Evolutionary conservation across 2,113 vertebrate genomes (phyloP), one percentile per base, ranked within the genome.

Genomic region (Macroglossus sobrinus): DNA sequence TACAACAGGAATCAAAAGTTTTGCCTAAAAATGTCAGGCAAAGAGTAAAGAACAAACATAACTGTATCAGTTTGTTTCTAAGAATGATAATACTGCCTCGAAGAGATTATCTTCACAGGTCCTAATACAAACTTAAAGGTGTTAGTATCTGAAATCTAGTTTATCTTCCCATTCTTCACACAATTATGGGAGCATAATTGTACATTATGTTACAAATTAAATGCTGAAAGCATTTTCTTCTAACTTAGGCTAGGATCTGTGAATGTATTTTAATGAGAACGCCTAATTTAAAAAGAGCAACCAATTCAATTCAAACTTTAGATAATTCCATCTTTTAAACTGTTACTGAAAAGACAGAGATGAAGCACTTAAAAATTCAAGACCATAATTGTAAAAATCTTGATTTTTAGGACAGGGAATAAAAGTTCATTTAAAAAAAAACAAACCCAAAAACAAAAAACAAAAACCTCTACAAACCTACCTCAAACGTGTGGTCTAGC

Each of bases 401-500:
- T 81, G 22, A 86, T 33, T 85, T 13, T 72, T 57, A 66, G 33
- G 88, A 90, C 16, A 89, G 43, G 50, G 30, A 93, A 50, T 64
- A 19, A 14, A 89, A 85, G 43, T 88, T 97, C 84, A 97, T 63
- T 30, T 33, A 21, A 81, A 82, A 22, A 86, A 97, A 94, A 47
- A 47, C 12, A 14, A 47, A 47, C 3, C 11, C 1, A 47, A 47
- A 47, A 45, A 45, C 8, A 45, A 45, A 43, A 43, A 43, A 4
- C 43, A 98, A 95, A 14, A 16, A 84, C 84, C 82, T 43, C 10
- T 45, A 55, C 30, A 84, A 75, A 97, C 97, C 96, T 98, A 99
- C 99, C 99, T 99, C 99, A 84, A 99, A 99, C 0, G 99, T 99
- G 98, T 99, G 99, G 98, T 99, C 99, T 97, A 99, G 97, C 92